A percentile compares a stretch with the other conserved stretches of the same genome.
These are phyloP conservation scores for Diarsia rubi DNA, from an alignment of 2,888 invertebrate genomes.

Conservation along the genomic window DNA sequence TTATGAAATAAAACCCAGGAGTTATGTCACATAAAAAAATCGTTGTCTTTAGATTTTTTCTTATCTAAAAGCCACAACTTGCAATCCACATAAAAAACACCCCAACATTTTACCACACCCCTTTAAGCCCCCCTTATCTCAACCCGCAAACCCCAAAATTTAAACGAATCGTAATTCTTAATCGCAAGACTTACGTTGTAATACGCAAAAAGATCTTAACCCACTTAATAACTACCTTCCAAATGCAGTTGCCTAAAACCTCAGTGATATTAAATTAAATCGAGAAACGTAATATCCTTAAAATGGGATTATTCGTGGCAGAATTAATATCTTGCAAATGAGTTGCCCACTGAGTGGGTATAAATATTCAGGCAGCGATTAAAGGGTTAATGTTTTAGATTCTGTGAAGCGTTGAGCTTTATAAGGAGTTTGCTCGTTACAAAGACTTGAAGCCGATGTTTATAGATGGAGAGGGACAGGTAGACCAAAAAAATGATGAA, in stretches of 20 bases:
- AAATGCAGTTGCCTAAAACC: slow-evolving; percentile 53
- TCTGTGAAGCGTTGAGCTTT: slow-evolving; percentile 42
- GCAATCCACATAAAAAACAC: neutral
- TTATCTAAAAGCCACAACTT: neutral
- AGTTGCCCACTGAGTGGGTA: slow-evolving; percentile 58
- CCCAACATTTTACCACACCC: neutral
- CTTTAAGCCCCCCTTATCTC: slow-evolving; percentile 30
- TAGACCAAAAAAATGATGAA: too few species aligned
- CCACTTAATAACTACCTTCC: slow-evolving; percentile 48
- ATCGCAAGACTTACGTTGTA: slow-evolving; percentile 35
- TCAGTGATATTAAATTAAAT: slow-evolving; percentile 61
- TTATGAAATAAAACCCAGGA: too few species aligned
- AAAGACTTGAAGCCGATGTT: too few species aligned
- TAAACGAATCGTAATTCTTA: slow-evolving; percentile 54
- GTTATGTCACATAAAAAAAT: too few species aligned
- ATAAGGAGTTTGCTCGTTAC: neutral
- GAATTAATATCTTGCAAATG: slow-evolving; percentile 71
- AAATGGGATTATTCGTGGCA: slow-evolving; percentile 69
- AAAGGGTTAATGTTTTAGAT: slow-evolving; percentile 52
- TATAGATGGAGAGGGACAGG: too few species aligned
- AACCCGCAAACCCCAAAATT: slow-evolving; percentile 35
- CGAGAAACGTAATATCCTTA: slow-evolving; percentile 67
- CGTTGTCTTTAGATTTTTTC: neutral
- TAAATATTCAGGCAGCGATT: slow-evolving; percentile 65
- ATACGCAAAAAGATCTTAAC: slow-evolving; percentile 51